Base-by-base conservation (phyloP, 2,888 invertebrate species). In the Epirrita christyi region DNA sequence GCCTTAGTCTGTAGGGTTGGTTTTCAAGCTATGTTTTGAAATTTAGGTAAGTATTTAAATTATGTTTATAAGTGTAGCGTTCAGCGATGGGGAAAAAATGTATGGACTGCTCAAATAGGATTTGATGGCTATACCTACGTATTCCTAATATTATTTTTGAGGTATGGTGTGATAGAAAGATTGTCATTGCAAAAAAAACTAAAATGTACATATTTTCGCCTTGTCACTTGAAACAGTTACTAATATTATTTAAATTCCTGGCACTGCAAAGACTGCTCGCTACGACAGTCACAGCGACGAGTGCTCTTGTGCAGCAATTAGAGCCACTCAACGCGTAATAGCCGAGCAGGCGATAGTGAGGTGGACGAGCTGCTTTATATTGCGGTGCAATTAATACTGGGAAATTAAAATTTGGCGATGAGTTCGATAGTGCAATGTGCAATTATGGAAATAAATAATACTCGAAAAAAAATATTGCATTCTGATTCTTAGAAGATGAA, bases 1-100 rank as follows among this genome's bases (percentile, higher is more conserved):
- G 27, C 0, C 4, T 0, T 2, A 47, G 9, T 8, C 0, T 4
- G 15, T 55, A 63, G 10, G 36, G 36, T 36, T 8, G 15, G 14
- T 9, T 40, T 62, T 49, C 15, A n/a, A 34, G n/a, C n/a, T n/a
- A n/a, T n/a, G n/a, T n/a, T n/a, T n/a, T n/a, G n/a, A n/a, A n/a
- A n/a, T n/a, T n/a, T n/a, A n/a, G n/a, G n/a, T 8, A 9, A 29
- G 28, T n/a, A 28, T 57, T 55, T 40, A 36, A 55, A 55, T 55
- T 49, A 52, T 44, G 45, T 11, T 36, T 51, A n/a, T 55, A 58
- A 59, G 44, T 48, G 56, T 54, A 49, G 50, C 43, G 63, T 45
- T 55, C 58, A 42, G n/a, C n/a, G n/a, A n/a, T n/a, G n/a, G n/a
- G n/a, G n/a, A n/a, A n/a, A n/a, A n/a, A n/a, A n/a, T n/a, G n/a